Evolutionary conservation across 2,797 vertebrate species (phyloP), one percentile per base, ranked within the genome.

Genomic region (Paratrypauchen microcephalus): DNA sequence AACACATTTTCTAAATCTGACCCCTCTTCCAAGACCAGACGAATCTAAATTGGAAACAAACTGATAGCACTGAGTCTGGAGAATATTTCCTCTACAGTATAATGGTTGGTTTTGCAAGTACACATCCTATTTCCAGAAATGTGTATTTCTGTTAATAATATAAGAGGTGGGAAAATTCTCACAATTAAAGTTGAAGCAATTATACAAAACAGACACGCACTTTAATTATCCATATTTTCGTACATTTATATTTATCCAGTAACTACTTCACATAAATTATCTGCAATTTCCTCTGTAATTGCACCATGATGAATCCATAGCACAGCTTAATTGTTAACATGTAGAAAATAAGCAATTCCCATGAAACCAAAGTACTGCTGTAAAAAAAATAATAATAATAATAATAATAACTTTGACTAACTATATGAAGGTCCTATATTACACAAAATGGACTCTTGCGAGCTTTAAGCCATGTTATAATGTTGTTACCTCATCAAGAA

Each of bases 251-350:
- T 59, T 47, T 56, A 47, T 54, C 60, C 59, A 30, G 60, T 45
- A 50, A 63, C 12, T 21, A 19, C 52, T 73, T 16, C 45, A 68
- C 69, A 74, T 68, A 66, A 83, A 70, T 69, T 72, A 72, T 36
- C 52, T 32, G 47, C 56, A 26, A 28, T 63, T 28, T 75, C 68
- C 72, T 24, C 69, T 59, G 48, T 70, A 62, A 69, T 70, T 69
- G 61, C 36, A 76, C 55, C 23, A 61, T 6, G 48, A 66, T 62
- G 77, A 41, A 77, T 65, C 56, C 54, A 69, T 70, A 66, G 45
- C 62, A 26, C 15, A 52, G 36, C 30, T 79, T 41, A 60, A 72
- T 76, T 74, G 66, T 21, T 73, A 70, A 75, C 54, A 66, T 32
- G 67, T 63, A 64, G 32, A 70, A 71, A 80, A 26, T 45, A 39